A percentile compares a stretch with the other conserved stretches of the same genome.
phyloP scores from a whole-genome alignment of 2,797 vertebrate genomes.

The Manis pentadactyla region DNA sequence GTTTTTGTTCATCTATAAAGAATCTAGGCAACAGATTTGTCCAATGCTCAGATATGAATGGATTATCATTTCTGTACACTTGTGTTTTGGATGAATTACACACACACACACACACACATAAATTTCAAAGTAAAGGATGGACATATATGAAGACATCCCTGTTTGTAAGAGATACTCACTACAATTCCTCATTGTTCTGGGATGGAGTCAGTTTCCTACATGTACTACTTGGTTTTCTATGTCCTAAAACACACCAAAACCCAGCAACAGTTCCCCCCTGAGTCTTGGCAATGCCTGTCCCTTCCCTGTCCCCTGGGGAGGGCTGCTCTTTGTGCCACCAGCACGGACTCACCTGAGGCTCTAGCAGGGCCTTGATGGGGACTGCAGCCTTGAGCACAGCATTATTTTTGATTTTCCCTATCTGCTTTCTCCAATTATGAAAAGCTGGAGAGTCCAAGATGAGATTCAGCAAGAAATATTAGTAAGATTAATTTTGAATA shows the following conservation, averaged over 20 bases:
- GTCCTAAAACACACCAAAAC: neutral
- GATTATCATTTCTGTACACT: neutral
- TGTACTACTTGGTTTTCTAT: neutral
- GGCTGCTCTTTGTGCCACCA: neutral
- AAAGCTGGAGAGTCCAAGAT: neutral
- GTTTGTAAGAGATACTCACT: neutral
- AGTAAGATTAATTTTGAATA: neutral
- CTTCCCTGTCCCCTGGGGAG: neutral
- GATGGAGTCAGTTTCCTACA: neutral
- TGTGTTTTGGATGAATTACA: neutral
- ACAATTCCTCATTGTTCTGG: neutral
- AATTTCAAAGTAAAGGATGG: neutral
- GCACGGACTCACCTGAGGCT: neutral
- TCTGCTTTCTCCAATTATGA: neutral
- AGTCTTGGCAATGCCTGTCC: rapidly evolving
- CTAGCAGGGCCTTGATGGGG: too few relatives aligned
- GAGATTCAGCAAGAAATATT: neutral
- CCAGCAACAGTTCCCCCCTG: neutral
- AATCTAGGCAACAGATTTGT: neutral
- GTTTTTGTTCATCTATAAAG: neutral
- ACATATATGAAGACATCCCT: neutral
- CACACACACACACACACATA: neutral
- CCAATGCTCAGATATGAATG: neutral
- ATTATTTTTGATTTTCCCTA: neutral
- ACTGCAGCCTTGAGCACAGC: neutral